Conservation (phyloP, 2,888 invertebrate species). For the Fabriciana adippe region DNA sequence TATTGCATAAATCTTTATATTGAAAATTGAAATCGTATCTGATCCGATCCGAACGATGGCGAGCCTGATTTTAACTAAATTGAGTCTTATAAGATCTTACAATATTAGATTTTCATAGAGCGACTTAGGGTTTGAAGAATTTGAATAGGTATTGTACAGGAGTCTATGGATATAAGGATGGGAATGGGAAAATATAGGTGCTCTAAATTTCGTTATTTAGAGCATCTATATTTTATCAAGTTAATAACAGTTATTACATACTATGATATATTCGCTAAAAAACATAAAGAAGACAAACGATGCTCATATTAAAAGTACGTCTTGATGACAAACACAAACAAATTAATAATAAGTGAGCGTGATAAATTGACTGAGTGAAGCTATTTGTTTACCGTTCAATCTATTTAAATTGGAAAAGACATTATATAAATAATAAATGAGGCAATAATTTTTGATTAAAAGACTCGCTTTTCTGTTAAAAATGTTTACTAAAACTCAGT, state of each 20-base stretch:
- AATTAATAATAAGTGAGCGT: conserved; percentile 34
- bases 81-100: conserved; percentile 24
- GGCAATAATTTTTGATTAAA: conserved; percentile 5
- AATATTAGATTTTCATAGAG: conserved; percentile 1
- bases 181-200: too few relatives aligned
- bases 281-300: conserved; percentile 14
- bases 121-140: conserved; percentile 3
- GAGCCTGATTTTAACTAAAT: conserved; percentile 24
- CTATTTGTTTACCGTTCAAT: conserved; percentile 27
- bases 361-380: conserved; percentile 26
- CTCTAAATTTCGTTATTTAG: background rate
- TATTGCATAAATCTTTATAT: conserved; percentile 11
- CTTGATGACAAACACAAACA: conserved; percentile 30
- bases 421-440: conserved; percentile 24
- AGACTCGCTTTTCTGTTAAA: background rate
- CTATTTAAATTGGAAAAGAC: conserved; percentile 20
- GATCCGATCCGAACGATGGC: conserved; percentile 11
- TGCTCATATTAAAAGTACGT: conserved; percentile 25
- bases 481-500: too few relatives aligned
- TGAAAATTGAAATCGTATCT: conserved; percentile 19
- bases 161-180: too few relatives aligned
- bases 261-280: background rate
- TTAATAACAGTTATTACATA: background rate
- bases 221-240: background rate
- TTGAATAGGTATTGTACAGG: background rate